Conservation (phyloP, 2,797 vertebrate species). For the Tragopan temminckii region DNA sequence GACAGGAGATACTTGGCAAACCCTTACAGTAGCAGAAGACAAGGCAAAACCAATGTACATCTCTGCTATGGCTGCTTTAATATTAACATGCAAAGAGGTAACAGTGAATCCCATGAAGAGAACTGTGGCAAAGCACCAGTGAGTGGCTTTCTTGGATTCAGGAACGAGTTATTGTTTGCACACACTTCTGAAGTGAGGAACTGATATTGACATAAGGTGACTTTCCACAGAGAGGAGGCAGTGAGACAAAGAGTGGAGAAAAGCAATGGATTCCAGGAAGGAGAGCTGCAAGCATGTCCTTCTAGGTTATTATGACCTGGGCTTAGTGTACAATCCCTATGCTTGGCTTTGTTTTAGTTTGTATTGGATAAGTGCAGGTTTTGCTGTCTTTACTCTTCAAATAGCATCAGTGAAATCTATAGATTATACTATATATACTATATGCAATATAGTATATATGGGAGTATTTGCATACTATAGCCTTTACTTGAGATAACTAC, state of each 20-base stretch:
- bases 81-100: fast-evolving
- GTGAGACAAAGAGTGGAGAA: background rate
- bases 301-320: background rate
- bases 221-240: background rate
- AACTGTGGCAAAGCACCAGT: background rate
- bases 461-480: background rate
- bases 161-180: background rate
- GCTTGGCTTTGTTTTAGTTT: background rate
- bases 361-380: background rate
- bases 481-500: background rate
- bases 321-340: background rate
- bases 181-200: background rate
- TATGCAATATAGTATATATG: no score
- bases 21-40: background rate
- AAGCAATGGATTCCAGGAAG: background rate
- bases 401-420: background rate
- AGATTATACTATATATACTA: no score
- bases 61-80: fast-evolving
- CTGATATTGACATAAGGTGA: fast-evolving
- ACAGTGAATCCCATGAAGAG: background rate
- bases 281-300: background rate
- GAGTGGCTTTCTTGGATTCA: background rate
- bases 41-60: background rate
- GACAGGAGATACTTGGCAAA: fast-evolving
- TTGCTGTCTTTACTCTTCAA: background rate